Conservation (phyloP, 2,888 invertebrate species). For the Macrosoma leucophasiata region DNA sequence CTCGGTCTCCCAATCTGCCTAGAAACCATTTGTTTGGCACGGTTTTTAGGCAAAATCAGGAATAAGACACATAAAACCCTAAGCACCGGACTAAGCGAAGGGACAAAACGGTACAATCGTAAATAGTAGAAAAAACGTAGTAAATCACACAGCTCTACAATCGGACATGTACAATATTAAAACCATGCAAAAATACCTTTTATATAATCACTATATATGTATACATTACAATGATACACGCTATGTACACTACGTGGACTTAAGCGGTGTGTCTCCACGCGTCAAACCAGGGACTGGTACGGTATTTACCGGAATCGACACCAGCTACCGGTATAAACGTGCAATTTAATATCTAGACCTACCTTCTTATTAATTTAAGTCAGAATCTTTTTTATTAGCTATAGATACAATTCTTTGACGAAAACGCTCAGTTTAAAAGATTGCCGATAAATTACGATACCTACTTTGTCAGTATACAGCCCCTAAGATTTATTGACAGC, state of each 20-base stretch:
- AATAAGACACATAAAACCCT: neutral
- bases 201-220: conserved; percentile 37
- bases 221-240: conserved; percentile 33
- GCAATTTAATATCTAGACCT: too few relatives aligned
- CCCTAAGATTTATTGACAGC: conserved; percentile 11
- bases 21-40: too few relatives aligned
- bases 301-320: too few relatives aligned
- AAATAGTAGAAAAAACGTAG: conserved; percentile 24
- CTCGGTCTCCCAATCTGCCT: too few relatives aligned
- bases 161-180: conserved; percentile 29
- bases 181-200: conserved; percentile 49
- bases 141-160: conserved; percentile 31
- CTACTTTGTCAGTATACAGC: too few relatives aligned
- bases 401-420: too few relatives aligned
- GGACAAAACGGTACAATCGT: neutral
- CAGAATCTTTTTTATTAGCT: too few relatives aligned
- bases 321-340: too few relatives aligned
- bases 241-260: conserved; percentile 36
- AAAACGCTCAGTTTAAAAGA: too few relatives aligned
- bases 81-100: neutral
- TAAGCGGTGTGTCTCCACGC: conserved; percentile 5
- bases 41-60: too few relatives aligned
- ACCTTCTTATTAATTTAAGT: too few relatives aligned
- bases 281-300: neutral
- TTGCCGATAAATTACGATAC: too few relatives aligned